Percentiles rank a stretch among this genome's conserved stretches.
phyloP scores from a whole-genome alignment of 1,140 invertebrate genomes.

The Berghia stephanieae region DNA sequence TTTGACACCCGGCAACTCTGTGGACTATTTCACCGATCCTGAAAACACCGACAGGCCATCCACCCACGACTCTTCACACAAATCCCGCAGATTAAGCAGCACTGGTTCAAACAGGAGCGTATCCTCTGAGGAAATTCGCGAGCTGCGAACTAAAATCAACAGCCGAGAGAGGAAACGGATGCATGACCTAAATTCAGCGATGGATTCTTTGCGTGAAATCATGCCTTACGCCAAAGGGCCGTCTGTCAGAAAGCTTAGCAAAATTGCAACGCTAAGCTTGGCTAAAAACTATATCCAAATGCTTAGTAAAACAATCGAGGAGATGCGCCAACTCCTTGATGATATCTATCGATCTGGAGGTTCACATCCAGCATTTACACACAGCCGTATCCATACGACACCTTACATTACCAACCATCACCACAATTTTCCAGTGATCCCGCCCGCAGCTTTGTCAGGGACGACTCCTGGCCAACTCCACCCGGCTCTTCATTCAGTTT shows the following conservation, averaged over 20 bases:
- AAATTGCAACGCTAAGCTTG: constrained; percentile 94
- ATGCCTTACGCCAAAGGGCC: constrained; percentile 81
- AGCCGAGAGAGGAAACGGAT: constrained; percentile 59
- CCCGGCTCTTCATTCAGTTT: neutral
- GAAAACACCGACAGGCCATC: neutral
- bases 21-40: neutral
- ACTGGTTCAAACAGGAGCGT: neutral
- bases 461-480: too few species aligned
- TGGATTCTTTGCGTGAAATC: constrained; percentile 60
- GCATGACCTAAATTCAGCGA: constrained; percentile 62
- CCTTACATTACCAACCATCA: neutral
- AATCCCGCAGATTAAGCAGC: neutral
- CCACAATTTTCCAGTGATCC: neutral
- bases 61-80: neutral
- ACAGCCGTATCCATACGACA: too few species aligned
- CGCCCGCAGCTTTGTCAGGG: neutral
- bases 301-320: constrained; percentile 73
- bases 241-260: constrained; percentile 95
- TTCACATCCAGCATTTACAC: neutral
- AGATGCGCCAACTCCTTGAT: constrained; percentile 48
- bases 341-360: constrained; percentile 38
- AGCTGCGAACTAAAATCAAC: constrained; percentile 50
- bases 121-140: constrained; percentile 34
- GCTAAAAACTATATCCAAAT: constrained; percentile 99
- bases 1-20: too few species aligned